Conservation (phyloP, 2,113 vertebrate genomes). For the Eonycteris spelaea region DNA sequence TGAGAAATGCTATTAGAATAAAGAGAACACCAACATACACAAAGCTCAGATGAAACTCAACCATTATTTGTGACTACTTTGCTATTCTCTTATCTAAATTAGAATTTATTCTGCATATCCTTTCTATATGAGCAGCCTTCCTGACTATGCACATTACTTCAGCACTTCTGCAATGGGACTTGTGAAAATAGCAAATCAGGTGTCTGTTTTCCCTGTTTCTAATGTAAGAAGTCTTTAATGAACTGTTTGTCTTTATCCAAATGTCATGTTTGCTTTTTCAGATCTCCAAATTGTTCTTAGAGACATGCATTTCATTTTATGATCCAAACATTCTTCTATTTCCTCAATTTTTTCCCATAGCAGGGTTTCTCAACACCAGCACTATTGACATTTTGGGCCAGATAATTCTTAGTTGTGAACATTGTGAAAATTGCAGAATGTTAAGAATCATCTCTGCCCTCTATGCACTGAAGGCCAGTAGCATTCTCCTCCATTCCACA, state of each 20-base stretch:
- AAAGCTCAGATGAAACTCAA: not conserved
- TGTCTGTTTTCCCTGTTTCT: constrained; percentile 21
- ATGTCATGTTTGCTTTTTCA: constrained; percentile 38
- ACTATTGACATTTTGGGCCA: not conserved
- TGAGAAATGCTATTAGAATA: not conserved
- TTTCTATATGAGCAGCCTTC: not conserved
- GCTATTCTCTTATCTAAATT: not conserved
- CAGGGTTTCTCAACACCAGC: not conserved
- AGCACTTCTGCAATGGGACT: not conserved
- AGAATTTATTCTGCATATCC: not conserved
- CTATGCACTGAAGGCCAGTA: not conserved
- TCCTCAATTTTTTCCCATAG: not conserved
- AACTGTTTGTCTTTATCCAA: constrained; percentile 40
- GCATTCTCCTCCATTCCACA: not conserved
- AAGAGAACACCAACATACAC: not conserved
- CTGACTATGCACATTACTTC: not conserved
- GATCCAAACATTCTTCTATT: not conserved
- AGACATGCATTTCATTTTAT: not conserved
- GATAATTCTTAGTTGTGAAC: not conserved
- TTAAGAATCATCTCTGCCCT: not conserved
- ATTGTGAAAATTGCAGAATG: not conserved
- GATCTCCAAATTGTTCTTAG: not conserved
- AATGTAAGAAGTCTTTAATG: not conserved
- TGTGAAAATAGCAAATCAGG: constrained; percentile 1
- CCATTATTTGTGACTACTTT: not conserved